Evolutionary conservation across 1,140 invertebrate genomes (phyloP), one percentile per base, ranked within the genome.

Genomic region (Aphis craccivora): DNA sequence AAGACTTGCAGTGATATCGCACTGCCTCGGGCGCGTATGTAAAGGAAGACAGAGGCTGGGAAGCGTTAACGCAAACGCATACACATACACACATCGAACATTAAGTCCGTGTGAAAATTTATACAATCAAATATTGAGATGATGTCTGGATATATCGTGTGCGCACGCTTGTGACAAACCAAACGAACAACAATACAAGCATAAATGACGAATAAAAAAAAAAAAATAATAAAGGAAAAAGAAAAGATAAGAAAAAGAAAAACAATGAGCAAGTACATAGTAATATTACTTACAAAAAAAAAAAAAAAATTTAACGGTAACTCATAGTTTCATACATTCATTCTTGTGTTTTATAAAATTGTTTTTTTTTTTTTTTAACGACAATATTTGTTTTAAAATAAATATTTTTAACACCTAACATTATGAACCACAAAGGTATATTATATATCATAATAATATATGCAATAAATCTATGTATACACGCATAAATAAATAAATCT

Each of bases 341-440:
- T 93, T 93, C 91, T 93, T 93, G 91, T 84, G 53, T 93, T 93
- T 81, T 48, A 92, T 92, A 45, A 92, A 83, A 81, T 83, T 91
- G 53, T 67, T 60, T 60, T 90, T 55, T 89, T 60, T 90, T 55
- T 89, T 40, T 90, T 90, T 90, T 60, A 90, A 90, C 53, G 89
- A 90, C 89, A 90, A 90, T 90, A 90, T 67, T 90, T 90, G 51
- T 53, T 93, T 51, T 55, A 86, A 93, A 93, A 93, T 93, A 93
- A 93, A 93, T 93, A 93, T 93, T 93, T 84, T 93, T 51, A 93
- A 86, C 23, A 51, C 48, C 81, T 93, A 93, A 93, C 91, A 93
- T 92, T 92, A 92, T 93, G 91, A 93, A 93, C 91, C 91, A 93
- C 91, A 93, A 93, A 93, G 91, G 91, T 93, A 93, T 93, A 93